Evolutionary conservation across 1,140 invertebrate genomes (phyloP), one percentile per base, ranked within the genome.

Genomic region (Ceratina calcarata): DNA sequence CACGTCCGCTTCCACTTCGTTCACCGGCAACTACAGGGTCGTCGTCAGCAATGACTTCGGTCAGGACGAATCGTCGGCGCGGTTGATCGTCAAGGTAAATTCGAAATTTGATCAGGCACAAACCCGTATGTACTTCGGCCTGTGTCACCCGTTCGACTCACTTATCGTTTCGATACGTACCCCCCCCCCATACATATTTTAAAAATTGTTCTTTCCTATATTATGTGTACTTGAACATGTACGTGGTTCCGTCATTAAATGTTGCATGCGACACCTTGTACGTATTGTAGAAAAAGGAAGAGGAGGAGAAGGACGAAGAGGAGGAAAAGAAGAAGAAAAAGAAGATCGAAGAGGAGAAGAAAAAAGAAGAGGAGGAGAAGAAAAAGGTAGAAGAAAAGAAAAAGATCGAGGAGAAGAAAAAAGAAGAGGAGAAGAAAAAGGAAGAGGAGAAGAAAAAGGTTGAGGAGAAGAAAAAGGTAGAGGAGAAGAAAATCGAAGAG

Each of bases 11-110:
- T 95, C 95, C 80, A 93, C 94, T 13, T 95, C 96, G 90, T 95
- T 95, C 81, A 94, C 95, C 2, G 97, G 96, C 57, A 95, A 94
- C 32, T 98, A 97, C 90, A 97, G 95, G 89, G 95, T 97, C 24
- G 94, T 97, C 32, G 95, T 97, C 45, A 95, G 94, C 68, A 98
- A 98, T 88, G 96, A 98, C 90, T 95, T 95, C 83, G 97, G 97
- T 67, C 95, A 96, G 90, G 96, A 96, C 87, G 97, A 98, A 91
- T 96, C 96, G 2, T 94, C 95, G 18, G 97, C 96, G 45, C 94
- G 95, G 88, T 92, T 98, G 27, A 96, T 95, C 51, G 94, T 98
- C 32, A 94, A 95, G 89, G 92, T 92, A 90, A 86, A 68, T 20
- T 80, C n/a, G 16, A 27, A 18, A 18, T 37, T n/a, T 6, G 37